Evolutionary conservation across 1,140 invertebrate species (phyloP).

Genomic region (Myzus persicae): DNA sequence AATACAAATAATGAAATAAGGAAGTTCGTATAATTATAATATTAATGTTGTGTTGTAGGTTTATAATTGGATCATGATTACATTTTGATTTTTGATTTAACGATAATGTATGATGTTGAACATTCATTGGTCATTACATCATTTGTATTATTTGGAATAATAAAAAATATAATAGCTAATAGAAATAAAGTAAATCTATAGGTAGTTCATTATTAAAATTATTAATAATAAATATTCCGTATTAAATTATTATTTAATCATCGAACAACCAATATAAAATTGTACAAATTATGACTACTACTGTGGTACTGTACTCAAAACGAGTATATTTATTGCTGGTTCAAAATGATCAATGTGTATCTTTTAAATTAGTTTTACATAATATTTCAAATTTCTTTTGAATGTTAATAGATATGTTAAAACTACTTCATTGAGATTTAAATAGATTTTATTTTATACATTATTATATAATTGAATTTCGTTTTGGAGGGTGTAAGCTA

Average conservation of each 20-base stretch:
- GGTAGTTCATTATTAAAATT: neutral
- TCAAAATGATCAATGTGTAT: neutral
- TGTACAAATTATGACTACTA: neutral
- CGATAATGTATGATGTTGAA: neutral
- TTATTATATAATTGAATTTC: constrained; percentile 16
- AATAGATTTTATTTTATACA: neutral
- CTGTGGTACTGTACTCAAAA: neutral
- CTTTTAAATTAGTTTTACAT: neutral
- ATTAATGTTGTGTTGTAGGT: neutral
- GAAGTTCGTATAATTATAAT: neutral
- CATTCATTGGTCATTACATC: neutral
- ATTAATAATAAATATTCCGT: neutral
- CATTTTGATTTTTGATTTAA: neutral
- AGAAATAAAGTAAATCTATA: neutral
- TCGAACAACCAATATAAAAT: neutral
- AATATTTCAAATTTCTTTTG: neutral
- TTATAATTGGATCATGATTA: neutral
- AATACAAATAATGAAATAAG: neutral
- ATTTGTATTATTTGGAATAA: neutral
- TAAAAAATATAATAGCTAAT: neutral
- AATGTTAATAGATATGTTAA: neutral
- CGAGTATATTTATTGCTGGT: neutral
- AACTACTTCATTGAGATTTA: neutral
- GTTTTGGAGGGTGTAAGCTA: neutral
- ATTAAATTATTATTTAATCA: neutral